phyloP scores from a whole-genome alignment of 1,140 invertebrate species.

The Neodiprion virginianus region DNA sequence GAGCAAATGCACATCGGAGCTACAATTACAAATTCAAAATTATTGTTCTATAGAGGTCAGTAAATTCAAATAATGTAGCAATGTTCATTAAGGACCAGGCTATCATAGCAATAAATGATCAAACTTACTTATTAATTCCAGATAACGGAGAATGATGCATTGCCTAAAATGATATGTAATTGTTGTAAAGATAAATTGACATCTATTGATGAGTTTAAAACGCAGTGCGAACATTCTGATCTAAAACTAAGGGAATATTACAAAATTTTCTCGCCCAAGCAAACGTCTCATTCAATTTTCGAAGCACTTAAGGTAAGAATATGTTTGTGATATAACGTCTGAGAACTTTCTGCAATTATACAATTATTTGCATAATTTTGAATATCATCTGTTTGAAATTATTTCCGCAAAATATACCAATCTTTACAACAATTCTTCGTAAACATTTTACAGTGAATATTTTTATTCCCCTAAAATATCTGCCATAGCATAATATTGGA shows the following conservation, averaged over 20 bases:
- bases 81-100: neutral
- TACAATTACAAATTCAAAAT: constrained; percentile 12
- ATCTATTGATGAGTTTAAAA: neutral
- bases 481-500: no score
- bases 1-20: neutral
- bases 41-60: constrained; percentile 16
- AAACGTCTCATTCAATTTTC: neutral
- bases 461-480: no score
- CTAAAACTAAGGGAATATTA: neutral
- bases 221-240: constrained; percentile 10
- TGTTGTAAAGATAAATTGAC: constrained; percentile 8
- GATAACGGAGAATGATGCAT: constrained; percentile 5
- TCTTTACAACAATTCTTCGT: no score
- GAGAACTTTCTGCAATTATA: neutral
- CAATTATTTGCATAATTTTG: no score
- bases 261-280: neutral
- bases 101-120: neutral
- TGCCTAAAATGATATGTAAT: constrained; percentile 10
- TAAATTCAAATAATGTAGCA: neutral
- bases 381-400: no score
- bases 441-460: no score
- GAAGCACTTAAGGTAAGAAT: constrained; percentile 6
- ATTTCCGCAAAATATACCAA: no score
- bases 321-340: neutral
- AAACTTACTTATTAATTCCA: neutral